Percentiles rank a stretch among this genome's conserved stretches.
phyloP scores from a whole-genome alignment of 2,888 invertebrate genomes.

The Kryphioiulus occultus region DNA sequence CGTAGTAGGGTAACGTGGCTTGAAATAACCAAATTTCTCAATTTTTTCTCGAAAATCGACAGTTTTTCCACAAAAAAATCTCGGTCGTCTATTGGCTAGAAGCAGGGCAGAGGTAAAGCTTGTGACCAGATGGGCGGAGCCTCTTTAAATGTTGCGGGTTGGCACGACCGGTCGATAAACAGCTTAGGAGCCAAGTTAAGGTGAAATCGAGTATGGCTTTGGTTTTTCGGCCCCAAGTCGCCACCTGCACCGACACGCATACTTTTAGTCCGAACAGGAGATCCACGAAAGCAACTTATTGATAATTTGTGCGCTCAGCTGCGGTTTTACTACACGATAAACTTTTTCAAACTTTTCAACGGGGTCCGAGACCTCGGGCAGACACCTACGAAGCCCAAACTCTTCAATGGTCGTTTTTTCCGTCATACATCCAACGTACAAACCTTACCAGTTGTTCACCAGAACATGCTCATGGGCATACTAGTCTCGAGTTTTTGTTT shows the following conservation, averaged over 20 bases:
- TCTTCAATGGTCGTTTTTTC: too few relatives aligned
- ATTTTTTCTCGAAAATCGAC: neutral
- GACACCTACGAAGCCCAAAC: too few relatives aligned
- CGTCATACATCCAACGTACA: too few relatives aligned
- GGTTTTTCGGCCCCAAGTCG: neutral
- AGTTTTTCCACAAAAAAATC: neutral
- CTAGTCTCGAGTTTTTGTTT: too few relatives aligned
- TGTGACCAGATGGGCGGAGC: too few relatives aligned
- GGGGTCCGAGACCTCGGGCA: too few relatives aligned
- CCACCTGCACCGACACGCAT: neutral
- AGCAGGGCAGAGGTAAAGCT: too few relatives aligned
- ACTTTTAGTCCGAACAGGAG: neutral
- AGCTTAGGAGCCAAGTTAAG: neutral
- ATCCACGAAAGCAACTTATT: neutral
- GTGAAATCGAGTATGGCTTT: neutral
- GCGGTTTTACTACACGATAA: neutral
- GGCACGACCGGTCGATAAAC: neutral
- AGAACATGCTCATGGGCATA: too few relatives aligned
- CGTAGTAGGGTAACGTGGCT: neutral
- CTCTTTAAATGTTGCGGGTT: neutral
- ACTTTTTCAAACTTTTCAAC: neutral
- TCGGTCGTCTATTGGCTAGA: too few relatives aligned
- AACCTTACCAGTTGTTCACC: too few relatives aligned
- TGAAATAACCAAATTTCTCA: neutral
- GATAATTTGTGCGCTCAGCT: neutral